A percentile compares a stretch with the other conserved stretches of the same genome.
These are phyloP conservation scores for Macroglossus sobrinus DNA, from an alignment of 2,113 vertebrate genomes.

Conservation along the genomic window DNA sequence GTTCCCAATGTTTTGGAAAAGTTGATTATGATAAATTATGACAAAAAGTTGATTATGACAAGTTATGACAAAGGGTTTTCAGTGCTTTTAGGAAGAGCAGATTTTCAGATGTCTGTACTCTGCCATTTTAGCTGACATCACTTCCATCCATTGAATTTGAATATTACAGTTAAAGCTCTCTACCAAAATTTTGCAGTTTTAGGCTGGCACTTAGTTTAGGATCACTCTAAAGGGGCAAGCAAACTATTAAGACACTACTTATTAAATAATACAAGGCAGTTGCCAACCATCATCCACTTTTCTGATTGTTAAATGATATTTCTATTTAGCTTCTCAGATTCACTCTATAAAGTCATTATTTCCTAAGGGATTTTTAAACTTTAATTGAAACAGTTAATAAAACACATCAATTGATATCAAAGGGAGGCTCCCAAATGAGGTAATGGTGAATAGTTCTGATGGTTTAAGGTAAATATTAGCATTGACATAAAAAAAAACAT, in stretches of 20 bases:
- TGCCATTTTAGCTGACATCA: not conserved
- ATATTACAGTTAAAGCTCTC: not conserved
- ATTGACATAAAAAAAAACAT: not conserved
- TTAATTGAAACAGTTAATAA: not conserved
- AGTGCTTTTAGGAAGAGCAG: not conserved
- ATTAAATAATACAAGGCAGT: not conserved
- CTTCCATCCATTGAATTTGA: not conserved
- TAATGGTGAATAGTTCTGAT: not conserved
- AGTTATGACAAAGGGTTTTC: not conserved
- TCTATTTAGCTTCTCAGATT: not conserved
- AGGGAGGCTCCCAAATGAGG: not conserved
- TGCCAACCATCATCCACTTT: not conserved
- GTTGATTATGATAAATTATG: not conserved
- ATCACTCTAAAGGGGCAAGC: not conserved
- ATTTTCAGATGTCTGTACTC: not conserved
- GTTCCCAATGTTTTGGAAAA: not conserved
- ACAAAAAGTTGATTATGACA: not conserved
- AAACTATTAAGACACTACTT: not conserved
- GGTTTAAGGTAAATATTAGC: not conserved
- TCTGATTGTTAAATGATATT: not conserved
- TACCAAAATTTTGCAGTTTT: not conserved
- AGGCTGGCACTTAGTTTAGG: not conserved
- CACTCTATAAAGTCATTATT: not conserved
- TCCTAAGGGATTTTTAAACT: constrained; percentile 6
- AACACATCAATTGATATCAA: not conserved